Conservation (phyloP, 2,797 vertebrate species). For the Lepilemur septentrionalis region DNA sequence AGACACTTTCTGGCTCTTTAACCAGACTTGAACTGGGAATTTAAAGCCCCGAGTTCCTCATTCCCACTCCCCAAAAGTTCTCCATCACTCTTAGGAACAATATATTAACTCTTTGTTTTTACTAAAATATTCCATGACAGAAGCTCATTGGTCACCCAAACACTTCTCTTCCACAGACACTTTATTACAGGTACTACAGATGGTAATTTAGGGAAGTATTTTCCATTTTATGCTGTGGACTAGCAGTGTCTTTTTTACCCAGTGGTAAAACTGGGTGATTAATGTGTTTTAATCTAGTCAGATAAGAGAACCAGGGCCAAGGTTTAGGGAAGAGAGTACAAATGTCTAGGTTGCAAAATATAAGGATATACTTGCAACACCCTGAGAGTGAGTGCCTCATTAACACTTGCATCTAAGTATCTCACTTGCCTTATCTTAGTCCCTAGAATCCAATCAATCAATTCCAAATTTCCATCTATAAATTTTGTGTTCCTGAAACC, state of each 20-base stretch:
- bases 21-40: background rate
- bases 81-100: background rate
- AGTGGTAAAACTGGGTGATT: background rate
- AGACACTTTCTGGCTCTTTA: background rate
- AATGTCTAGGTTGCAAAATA: background rate
- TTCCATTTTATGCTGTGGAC: background rate
- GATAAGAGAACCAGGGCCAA: background rate
- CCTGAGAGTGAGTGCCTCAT: background rate
- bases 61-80: background rate
- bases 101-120: background rate
- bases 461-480: background rate
- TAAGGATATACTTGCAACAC: background rate
- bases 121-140: background rate
- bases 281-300: background rate
- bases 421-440: background rate
- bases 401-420: background rate
- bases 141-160: background rate
- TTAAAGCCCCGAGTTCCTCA: background rate
- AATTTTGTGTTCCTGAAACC: constrained; percentile 5
- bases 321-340: background rate
- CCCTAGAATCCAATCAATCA: background rate
- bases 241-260: background rate
- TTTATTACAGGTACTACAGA: background rate
- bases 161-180: background rate
- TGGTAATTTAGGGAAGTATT: background rate